Conservation (phyloP, 2,113 vertebrate species). For the Bostrychus sinensis region DNA sequence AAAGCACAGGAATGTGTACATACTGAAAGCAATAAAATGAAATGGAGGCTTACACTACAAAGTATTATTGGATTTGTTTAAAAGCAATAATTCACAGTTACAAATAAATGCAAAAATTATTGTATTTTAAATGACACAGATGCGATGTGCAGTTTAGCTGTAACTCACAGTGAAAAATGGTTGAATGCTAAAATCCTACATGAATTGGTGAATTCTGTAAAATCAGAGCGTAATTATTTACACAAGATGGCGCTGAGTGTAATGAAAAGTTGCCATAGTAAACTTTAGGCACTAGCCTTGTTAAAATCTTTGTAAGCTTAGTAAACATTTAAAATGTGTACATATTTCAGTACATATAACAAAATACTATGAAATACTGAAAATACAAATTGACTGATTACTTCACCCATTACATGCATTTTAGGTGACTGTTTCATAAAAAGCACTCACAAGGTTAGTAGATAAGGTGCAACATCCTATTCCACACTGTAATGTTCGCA, state of each 20-base stretch:
- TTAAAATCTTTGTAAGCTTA: neutral
- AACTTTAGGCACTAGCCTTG: conserved; percentile 2
- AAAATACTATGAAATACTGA: conserved; percentile 55
- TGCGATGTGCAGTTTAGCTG: too few species aligned
- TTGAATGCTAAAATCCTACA: neutral
- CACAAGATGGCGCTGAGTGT: neutral
- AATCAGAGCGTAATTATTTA: neutral
- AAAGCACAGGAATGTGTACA: neutral
- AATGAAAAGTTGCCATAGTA: conserved; percentile 1
- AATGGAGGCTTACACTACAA: neutral
- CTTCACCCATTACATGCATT: conserved; percentile 50
- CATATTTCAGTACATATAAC: conserved; percentile 26
- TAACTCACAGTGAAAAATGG: neutral
- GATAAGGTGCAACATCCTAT: conserved; percentile 58
- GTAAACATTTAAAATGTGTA: conserved; percentile 12
- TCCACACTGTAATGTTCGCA: conserved; percentile 23
- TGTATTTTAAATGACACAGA: neutral
- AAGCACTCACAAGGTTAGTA: conserved; percentile 34
- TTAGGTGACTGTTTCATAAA: conserved; percentile 33
- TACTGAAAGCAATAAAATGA: neutral
- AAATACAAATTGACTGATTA: conserved; percentile 52
- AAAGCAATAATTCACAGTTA: neutral
- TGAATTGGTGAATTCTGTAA: neutral
- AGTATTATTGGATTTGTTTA: neutral
- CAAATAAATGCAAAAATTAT: neutral